Base-by-base conservation (phyloP, 92 coral and sea anemone genomes). In the Epizoanthus stellaris region DNA sequence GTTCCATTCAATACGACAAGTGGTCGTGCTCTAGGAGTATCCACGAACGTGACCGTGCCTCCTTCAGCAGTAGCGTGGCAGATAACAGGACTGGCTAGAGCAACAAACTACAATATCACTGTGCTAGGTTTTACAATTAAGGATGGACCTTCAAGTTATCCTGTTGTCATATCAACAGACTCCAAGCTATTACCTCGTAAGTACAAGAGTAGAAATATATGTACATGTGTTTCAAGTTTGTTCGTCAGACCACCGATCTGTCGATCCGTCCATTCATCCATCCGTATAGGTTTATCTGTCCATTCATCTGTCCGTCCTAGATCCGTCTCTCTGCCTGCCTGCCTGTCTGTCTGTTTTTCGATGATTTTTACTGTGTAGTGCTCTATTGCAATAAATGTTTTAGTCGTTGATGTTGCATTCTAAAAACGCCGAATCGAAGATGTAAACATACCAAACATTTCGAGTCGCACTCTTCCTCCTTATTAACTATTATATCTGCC, bases 181-280 rank as follows among this genome's bases (percentile, higher is more conserved):
- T 43, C 39, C 59, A 92, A 92, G 58, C 43, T 73, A 34, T 74
- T 90, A 11, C 93, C 93, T 9, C 95, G 95, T 92, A 90, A 90
- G 95, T 89, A 4, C 21, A 15, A 36, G 11, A 5, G n/a, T 9
- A n/a, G 21, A 7, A 25, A 5, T 43, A 43, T 43, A 43, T 43
- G 6, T 43, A 43, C 49, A 43, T 43, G 6, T 43, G 49, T 43
- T 43, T 6, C 49, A 43, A 43, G 49, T 43, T 43, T 43, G 6
- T 7, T 20, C 68, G 11, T 63, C 6, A 23, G 3, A 6, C n/a
- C 68, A 5, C 20, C 30, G 7, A 20, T 63, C 17, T 25, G 4
- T 21, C 3, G 13, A 20, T 9, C 12, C 14, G n/a, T 64, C n/a
- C 66, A 60, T 60, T 60, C 25, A 3, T 60, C 20, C 66, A 60